Evolutionary conservation across 2,888 invertebrate species (phyloP).

Genomic region (Meloe dianella): DNA sequence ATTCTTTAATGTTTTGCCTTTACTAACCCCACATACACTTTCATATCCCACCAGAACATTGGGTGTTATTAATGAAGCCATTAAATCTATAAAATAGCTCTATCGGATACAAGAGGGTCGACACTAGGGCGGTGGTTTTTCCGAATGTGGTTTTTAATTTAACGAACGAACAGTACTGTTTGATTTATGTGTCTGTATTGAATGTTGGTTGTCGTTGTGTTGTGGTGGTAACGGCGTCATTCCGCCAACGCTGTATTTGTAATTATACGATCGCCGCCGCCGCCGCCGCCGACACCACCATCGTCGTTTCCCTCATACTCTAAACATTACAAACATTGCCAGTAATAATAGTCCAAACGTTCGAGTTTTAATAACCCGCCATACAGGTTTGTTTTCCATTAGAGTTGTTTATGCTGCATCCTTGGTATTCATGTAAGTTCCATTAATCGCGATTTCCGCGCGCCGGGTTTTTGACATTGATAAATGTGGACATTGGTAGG

Average conservation of each 20-base stretch:
- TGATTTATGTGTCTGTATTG: slow-evolving; percentile 51
- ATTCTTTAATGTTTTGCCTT: slow-evolving; percentile 21
- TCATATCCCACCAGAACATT: slow-evolving; percentile 26
- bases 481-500: slow-evolving; percentile 49
- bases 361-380: slow-evolving; percentile 46
- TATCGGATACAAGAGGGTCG: slow-evolving; percentile 49
- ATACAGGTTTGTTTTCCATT: slow-evolving; percentile 53
- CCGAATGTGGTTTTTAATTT: slow-evolving; percentile 51
- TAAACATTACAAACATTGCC: slow-evolving; percentile 14
- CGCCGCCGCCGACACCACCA: slow-evolving; percentile 13
- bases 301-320: background rate
- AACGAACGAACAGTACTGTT: slow-evolving; percentile 43
- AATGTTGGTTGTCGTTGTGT: slow-evolving; percentile 42
- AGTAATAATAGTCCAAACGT: slow-evolving; percentile 41
- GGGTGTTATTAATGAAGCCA: slow-evolving; percentile 53
- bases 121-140: slow-evolving; percentile 40
- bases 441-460: slow-evolving; percentile 54
- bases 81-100: slow-evolving; percentile 53
- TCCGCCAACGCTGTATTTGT: slow-evolving; percentile 33
- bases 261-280: slow-evolving; percentile 38
- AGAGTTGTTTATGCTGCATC: slow-evolving; percentile 53
- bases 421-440: slow-evolving; percentile 55
- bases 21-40: slow-evolving; percentile 33
- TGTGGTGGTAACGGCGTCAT: slow-evolving; percentile 31
- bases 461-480: slow-evolving; percentile 51